Evolutionary conservation across 37 sponge, comb jelly and placozoan species (phyloP), one percentile per base, ranked within the genome.

Genomic region (Oscarella lobularis): DNA sequence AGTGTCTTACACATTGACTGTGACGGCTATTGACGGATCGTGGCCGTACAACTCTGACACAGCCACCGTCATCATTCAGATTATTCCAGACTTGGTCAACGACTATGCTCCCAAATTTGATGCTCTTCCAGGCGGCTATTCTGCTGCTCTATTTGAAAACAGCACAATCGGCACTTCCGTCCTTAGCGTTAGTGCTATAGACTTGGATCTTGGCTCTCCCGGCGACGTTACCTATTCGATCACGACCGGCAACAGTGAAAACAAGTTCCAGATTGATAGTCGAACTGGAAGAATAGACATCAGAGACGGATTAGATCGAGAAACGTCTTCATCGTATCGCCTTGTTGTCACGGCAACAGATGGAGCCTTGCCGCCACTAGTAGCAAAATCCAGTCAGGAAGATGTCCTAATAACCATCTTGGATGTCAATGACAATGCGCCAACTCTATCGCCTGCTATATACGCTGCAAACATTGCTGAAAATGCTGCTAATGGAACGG

Each of bases 371-470:
- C 9, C 60, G 9, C 60, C 60, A 27, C 60, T 48, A 9, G 60
- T 48, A 27, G 20, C 60, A 20, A 48, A 48, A 48, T 48, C 60
- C 60, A 20, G 9, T 9, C 9, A 9, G 9, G 20, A 9, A 48
- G 20, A 48, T 48, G 60, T 48, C 14, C 20, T 20, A 20, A 82
- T 88, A 33, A 48, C 83, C 39, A 37, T 55, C 2, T 77, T 81
- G 9, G 31, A 38, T 35, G 78, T 54, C 38, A 68, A 48, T 48
- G 60, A 48, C 60, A 48, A 48, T 20, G 20, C 9, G 14, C 60
- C 60, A 9, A 20, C 20, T 20, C 20, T 48, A 27, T 9, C 60
- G 20, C 60, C 60, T 20, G 60, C 60, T 48, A 20, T 48, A 27
- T 48, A 48, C 60, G 9, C 60, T 27, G 60, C 60, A 27, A 20